Conservation (phyloP, 1,140 invertebrate genomes). For the Psix sp. region DNA sequence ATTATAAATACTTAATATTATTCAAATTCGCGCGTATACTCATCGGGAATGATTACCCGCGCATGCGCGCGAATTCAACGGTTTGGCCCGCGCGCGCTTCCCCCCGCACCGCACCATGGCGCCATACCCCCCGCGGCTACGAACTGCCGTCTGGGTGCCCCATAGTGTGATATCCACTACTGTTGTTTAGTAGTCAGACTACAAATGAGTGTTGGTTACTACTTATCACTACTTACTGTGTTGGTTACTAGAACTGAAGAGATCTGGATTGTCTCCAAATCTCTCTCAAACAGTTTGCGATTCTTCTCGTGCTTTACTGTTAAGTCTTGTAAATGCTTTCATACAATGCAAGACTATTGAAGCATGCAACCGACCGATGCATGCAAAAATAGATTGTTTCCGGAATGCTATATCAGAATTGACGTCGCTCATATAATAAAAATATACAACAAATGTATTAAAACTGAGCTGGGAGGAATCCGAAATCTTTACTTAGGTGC, state of each 20-base stretch:
- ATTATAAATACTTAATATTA: too few species aligned
- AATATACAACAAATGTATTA: constrained; percentile 24
- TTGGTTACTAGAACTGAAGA: constrained; percentile 32
- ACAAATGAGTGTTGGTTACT: constrained; percentile 34
- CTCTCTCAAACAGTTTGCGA: constrained; percentile 38
- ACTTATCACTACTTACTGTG: too few species aligned
- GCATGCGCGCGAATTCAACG: too few species aligned
- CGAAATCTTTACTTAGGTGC: constrained; percentile 14
- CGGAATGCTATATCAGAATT: constrained; percentile 21
- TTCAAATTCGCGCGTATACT: too few species aligned
- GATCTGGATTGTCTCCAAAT: constrained; percentile 15
- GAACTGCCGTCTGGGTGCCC: too few species aligned
- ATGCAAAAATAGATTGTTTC: constrained; percentile 2
- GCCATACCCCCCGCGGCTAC: too few species aligned
- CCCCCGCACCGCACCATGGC: too few species aligned
- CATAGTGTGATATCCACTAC: too few species aligned
- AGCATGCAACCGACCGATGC: constrained; percentile 28
- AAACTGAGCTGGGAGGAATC: not conserved
- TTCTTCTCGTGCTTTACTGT: constrained; percentile 31
- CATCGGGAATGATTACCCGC: too few species aligned
- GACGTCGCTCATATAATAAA: constrained; percentile 32
- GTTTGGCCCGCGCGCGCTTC: too few species aligned
- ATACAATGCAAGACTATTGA: constrained; percentile 12
- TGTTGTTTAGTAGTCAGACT: constrained; percentile 31
- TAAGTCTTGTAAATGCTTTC: constrained; percentile 11